Conservation (phyloP, 2,797 vertebrate genomes). For the Dendrocincla tyrannina region DNA sequence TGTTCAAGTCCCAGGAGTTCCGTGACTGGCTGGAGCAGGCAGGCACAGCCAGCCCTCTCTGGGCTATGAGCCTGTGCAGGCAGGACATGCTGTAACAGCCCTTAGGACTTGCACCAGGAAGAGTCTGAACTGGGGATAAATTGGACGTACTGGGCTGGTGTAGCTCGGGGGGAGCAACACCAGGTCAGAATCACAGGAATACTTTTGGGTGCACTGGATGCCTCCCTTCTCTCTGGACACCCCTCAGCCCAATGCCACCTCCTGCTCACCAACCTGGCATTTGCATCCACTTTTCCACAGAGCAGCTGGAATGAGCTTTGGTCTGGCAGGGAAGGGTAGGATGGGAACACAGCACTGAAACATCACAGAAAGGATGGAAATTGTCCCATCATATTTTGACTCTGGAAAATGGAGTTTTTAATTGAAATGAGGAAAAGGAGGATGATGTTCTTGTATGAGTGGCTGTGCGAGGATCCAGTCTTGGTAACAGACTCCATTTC, state of each 20-base stretch:
- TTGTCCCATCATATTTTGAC: rapidly evolving
- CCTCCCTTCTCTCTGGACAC: background rate
- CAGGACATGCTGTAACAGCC: background rate
- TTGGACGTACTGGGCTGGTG: background rate
- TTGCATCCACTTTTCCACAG: background rate
- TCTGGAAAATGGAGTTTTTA: background rate
- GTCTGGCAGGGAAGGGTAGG: background rate
- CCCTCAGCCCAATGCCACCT: background rate
- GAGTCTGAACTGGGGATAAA: background rate
- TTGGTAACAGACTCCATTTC: background rate
- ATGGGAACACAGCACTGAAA: background rate
- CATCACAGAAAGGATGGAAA: background rate
- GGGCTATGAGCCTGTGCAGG: background rate
- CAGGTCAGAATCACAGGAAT: background rate
- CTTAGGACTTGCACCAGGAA: background rate
- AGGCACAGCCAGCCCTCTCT: background rate
- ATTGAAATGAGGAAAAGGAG: background rate
- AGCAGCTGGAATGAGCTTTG: background rate
- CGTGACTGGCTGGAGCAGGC: background rate
- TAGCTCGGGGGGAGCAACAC: background rate
- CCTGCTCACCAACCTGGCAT: background rate
- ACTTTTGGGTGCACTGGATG: background rate
- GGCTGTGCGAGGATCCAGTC: background rate
- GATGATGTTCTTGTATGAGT: background rate
- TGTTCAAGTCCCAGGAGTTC: background rate